Conservation (phyloP, 2,113 vertebrate genomes). For the Psettodes erumei region DNA sequence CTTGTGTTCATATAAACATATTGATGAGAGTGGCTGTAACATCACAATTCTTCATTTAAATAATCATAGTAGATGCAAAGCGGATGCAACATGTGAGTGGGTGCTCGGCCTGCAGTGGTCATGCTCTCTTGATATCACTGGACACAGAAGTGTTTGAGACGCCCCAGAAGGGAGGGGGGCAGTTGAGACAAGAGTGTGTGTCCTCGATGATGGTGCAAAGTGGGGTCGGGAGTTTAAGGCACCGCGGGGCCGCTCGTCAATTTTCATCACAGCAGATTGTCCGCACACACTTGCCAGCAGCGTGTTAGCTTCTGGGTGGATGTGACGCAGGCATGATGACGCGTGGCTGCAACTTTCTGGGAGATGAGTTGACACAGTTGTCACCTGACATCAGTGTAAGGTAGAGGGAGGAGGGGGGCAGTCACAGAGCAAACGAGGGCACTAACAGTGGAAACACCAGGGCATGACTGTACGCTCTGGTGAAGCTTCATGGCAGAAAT, state of each 20-base stretch:
- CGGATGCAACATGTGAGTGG: neutral
- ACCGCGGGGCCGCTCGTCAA: neutral
- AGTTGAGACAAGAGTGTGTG: neutral
- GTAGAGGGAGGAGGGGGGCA: neutral
- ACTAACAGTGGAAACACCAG: neutral
- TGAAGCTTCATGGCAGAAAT: neutral
- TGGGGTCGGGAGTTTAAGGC: neutral
- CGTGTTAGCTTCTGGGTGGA: neutral
- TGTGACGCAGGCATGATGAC: neutral
- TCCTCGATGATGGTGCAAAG: neutral
- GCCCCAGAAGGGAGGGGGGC: neutral
- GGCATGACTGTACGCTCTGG: neutral
- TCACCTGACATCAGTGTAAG: neutral
- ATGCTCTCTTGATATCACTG: neutral
- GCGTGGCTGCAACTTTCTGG: neutral
- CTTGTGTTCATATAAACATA: neutral
- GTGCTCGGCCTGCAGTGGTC: neutral
- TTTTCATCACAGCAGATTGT: no score
- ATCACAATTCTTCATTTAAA: neutral
- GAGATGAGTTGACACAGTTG: neutral
- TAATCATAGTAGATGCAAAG: neutral
- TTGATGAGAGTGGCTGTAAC: neutral
- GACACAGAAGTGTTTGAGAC: neutral
- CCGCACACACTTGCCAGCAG: neutral
- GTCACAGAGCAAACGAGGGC: neutral